Percentiles rank a stretch among this genome's conserved stretches.
phyloP scores from a whole-genome alignment of 2,888 invertebrate genomes.

The Archips xylosteana region DNA sequence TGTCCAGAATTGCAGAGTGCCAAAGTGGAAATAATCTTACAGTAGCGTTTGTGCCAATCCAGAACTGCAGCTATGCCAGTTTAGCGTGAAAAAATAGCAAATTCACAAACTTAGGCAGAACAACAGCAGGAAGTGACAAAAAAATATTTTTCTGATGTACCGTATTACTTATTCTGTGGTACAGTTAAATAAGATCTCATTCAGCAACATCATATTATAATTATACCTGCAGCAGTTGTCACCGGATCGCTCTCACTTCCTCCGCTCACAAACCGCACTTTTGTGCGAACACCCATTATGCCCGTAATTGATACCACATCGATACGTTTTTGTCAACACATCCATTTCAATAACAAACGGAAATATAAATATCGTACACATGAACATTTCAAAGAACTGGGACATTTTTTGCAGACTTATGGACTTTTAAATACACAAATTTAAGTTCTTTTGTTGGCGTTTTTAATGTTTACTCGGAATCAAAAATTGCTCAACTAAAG shows the following conservation, averaged over 20 bases:
- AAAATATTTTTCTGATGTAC: too few species aligned
- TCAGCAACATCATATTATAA: too few species aligned
- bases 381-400: constrained; percentile 28
- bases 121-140: too few species aligned
- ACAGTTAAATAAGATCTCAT: too few species aligned
- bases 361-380: constrained; percentile 31
- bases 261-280: constrained; percentile 22
- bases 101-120: too few species aligned
- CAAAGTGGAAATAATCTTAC: too few species aligned
- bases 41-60: too few species aligned
- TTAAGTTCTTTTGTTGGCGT: constrained; percentile 4
- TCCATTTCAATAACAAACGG: constrained; percentile 30
- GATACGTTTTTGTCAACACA: constrained; percentile 31
- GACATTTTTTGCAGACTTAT: constrained; percentile 17
- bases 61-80: too few species aligned
- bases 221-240: too few species aligned
- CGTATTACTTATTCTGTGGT: too few species aligned
- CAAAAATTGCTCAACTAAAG: constrained; percentile 29
- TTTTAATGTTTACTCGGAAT: constrained; percentile 9
- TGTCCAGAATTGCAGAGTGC: too few species aligned
- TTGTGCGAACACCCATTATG: constrained; percentile 18
- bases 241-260: constrained; percentile 18
- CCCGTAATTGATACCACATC: constrained; percentile 31
- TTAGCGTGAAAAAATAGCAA: too few species aligned
- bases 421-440: constrained; percentile 4